Percentiles rank a stretch among this genome's conserved stretches.
phyloP scores from a whole-genome alignment of 2,797 vertebrate species.

The Aldrovandia affinis region DNA sequence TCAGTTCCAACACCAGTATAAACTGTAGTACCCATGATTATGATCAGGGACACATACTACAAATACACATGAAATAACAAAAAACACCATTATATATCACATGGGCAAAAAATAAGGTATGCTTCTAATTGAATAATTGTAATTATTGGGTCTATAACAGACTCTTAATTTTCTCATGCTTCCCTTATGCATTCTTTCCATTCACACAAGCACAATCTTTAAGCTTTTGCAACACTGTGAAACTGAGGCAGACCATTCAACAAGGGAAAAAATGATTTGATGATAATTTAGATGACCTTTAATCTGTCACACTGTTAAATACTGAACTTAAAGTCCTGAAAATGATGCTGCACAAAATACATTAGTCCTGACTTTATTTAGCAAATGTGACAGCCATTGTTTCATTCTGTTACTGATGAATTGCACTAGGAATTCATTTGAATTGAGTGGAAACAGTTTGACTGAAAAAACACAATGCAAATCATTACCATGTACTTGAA shows the following conservation, averaged over 20 bases:
- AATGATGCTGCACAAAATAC: neutral
- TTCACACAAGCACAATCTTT: neutral
- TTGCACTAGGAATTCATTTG: neutral
- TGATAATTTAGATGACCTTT: neutral
- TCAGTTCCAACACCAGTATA: too few species aligned
- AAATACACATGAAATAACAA: too few species aligned
- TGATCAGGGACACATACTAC: too few species aligned
- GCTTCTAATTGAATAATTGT: too few species aligned
- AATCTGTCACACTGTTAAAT: too few species aligned
- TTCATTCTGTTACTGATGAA: neutral
- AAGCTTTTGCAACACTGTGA: neutral
- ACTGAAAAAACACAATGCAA: neutral
- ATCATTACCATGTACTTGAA: conserved; percentile 38
- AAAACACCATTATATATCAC: too few species aligned
- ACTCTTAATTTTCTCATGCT: neutral
- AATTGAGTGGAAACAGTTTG: neutral
- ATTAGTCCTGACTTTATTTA: neutral
- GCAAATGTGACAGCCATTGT: neutral
- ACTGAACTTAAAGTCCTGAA: neutral
- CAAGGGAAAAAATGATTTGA: neutral
- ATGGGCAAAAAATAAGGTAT: neutral
- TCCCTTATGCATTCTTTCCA: neutral
- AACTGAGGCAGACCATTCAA: neutral
- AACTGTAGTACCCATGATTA: too few species aligned
- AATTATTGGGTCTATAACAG: too few species aligned